These are phyloP conservation scores for Pemphredon lugubris DNA, from an alignment of 2,888 invertebrate genomes.

Conservation along the genomic window DNA sequence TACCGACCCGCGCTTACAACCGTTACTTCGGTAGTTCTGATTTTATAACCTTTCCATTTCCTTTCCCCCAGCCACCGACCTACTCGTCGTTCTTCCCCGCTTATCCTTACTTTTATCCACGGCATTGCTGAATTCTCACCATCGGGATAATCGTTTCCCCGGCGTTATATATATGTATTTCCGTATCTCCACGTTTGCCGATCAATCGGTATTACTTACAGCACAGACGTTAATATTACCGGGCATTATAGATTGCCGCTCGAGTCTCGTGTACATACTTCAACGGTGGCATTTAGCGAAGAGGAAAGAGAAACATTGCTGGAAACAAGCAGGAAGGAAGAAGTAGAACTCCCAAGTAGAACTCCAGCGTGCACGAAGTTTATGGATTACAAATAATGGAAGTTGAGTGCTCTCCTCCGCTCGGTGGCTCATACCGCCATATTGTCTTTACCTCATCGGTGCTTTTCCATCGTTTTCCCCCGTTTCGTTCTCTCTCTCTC, in stretches of 20 bases:
- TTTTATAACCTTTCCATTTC: slow-evolving; percentile 39
- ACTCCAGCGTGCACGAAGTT: slow-evolving; percentile 8
- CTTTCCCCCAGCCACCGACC: slow-evolving; percentile 26
- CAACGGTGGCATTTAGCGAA: neutral
- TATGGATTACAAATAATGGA: slow-evolving; percentile 31
- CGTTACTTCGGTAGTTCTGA: slow-evolving; percentile 24
- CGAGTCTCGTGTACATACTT: neutral
- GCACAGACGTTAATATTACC: slow-evolving; percentile 1
- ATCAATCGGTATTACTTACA: neutral
- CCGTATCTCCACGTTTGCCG: too few species aligned
- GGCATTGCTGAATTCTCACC: neutral
- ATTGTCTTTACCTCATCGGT: slow-evolving; percentile 28
- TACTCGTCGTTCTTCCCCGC: slow-evolving; percentile 21
- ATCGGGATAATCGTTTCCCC: neutral
- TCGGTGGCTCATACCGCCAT: too few species aligned
- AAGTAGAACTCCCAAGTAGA: neutral
- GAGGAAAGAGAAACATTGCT: neutral
- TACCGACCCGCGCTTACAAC: neutral
- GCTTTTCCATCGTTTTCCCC: slow-evolving; percentile 12
- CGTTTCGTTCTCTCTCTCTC: neutral
- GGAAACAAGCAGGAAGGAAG: neutral
- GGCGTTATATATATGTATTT: neutral
- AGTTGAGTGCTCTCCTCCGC: slow-evolving; percentile 27
- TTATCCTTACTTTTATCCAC: neutral
- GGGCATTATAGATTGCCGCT: neutral